Evolutionary conservation across 2,888 invertebrate genomes (phyloP), one percentile per base, ranked within the genome.

Genomic region (Oscheius sp.): DNA sequence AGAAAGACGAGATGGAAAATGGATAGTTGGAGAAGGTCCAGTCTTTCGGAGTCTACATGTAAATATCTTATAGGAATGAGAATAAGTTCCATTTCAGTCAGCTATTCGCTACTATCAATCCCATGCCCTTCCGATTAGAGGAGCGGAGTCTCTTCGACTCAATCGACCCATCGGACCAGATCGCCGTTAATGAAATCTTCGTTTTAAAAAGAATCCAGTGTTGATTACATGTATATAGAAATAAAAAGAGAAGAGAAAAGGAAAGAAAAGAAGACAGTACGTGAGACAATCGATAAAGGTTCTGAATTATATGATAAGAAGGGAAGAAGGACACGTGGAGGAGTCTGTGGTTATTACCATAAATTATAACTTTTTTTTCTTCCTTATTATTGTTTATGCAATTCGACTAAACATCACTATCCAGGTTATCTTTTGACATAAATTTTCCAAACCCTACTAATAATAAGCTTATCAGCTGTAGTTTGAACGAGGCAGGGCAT

Each of bases 91-190:
- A n/a, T n/a, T n/a, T n/a, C n/a, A n/a, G n/a, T n/a, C n/a, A n/a
- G n/a, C n/a, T n/a, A n/a, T n/a, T n/a, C n/a, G n/a, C n/a, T n/a
- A n/a, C n/a, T n/a, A n/a, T n/a, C n/a, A n/a, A n/a, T n/a, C 75
- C 14, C 79, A 79, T 41, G 78, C 83, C 6, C 74, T 83, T n/a
- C 83, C 83, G 12, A 84, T 83, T 24, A 71, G 82, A 41, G 82
- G 82, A 24, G 80, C 83, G 54, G 84, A 84, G 57, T 82, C 84
- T 67, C 67, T 83, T 9, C 72, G 75, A 4, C 71, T 83, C 26
- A 77, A 74, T 28, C 66, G 70, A 22, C 73, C 65, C 14, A 45
- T 65, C 8, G 44, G 32, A 33, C 33, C 54, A 4, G 54, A 54
- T 24, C 54, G 54, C 17, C 54, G 33, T 33, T 36, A 26, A 14